Conservation (phyloP, 2,888 invertebrate species). For the Pammene fasciana region DNA sequence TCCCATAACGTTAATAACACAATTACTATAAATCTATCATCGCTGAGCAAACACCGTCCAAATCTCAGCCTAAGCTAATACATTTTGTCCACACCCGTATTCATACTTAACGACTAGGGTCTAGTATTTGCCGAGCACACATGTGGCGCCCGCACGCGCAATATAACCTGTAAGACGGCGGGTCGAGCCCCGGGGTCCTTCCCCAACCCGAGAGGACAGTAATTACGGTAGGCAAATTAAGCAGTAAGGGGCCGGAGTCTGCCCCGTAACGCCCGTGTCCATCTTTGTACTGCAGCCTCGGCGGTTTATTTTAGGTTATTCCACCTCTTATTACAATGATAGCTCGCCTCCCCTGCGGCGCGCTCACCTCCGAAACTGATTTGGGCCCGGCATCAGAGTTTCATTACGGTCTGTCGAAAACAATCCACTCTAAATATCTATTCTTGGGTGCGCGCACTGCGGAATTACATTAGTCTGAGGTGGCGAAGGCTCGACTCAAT, state of each 20-base stretch:
- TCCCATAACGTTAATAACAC: slow-evolving; percentile 84
- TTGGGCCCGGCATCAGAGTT: slow-evolving; percentile 81
- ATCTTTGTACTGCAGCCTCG: slow-evolving; percentile 72
- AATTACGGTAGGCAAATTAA: slow-evolving; percentile 85
- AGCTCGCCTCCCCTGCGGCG: slow-evolving; percentile 80
- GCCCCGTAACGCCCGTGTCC: slow-evolving; percentile 71
- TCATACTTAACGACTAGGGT: slow-evolving; percentile 82
- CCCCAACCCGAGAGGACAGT: slow-evolving; percentile 82
- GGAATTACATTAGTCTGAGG: slow-evolving; percentile 84
- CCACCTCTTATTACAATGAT: slow-evolving; percentile 82
- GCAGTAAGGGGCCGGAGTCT: slow-evolving; percentile 77
- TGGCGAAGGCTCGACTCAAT: slow-evolving; percentile 84
- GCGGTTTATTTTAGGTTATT: slow-evolving; percentile 82
- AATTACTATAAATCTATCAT: slow-evolving; percentile 84
- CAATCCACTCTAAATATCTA: slow-evolving; percentile 84
- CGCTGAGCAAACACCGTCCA: slow-evolving; percentile 81
- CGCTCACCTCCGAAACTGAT: slow-evolving; percentile 81
- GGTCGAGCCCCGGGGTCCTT: slow-evolving; percentile 76
- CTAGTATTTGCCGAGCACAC: slow-evolving; percentile 81
- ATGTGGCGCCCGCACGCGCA: slow-evolving; percentile 80
- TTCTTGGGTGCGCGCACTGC: slow-evolving; percentile 81
- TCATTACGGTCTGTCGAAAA: slow-evolving; percentile 84
- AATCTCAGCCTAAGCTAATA: slow-evolving; percentile 84
- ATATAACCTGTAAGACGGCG: slow-evolving; percentile 81
- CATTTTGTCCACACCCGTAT: slow-evolving; percentile 83